Percentiles rank a stretch among this genome's conserved stretches.
These are phyloP conservation scores for Melinaea menophilus DNA, from an alignment of 2,888 invertebrate genomes.

Conservation along the genomic window DNA sequence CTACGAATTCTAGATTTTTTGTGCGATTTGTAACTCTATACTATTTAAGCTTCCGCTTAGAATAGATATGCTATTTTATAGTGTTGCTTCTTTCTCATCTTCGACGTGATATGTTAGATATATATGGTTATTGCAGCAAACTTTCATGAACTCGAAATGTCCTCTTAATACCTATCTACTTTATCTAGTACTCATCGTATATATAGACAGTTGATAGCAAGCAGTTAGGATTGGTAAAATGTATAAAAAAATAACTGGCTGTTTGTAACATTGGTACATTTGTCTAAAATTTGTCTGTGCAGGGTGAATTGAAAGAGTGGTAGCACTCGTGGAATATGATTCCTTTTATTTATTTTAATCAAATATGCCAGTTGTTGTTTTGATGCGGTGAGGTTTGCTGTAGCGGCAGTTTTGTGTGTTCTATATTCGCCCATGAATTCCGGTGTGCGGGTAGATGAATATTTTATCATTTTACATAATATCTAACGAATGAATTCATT, in stretches of 20 bases:
- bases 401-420: slow-evolving; percentile 60
- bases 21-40: slow-evolving; percentile 72
- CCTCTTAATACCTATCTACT: not conserved
- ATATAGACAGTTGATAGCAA: slow-evolving; percentile 21
- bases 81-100: slow-evolving; percentile 61
- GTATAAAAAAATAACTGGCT: slow-evolving; percentile 44
- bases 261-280: slow-evolving; percentile 29
- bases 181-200: slow-evolving; percentile 11
- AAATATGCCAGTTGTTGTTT: slow-evolving; percentile 67
- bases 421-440: slow-evolving; percentile 69
- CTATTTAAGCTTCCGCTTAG: slow-evolving; percentile 68
- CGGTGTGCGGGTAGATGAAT: slow-evolving; percentile 70
- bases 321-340: slow-evolving; percentile 46
- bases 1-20: slow-evolving; percentile 71
- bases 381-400: slow-evolving; percentile 62
- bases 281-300: slow-evolving; percentile 27
- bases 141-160: slow-evolving; percentile 37
- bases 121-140: slow-evolving; percentile 60
- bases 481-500: slow-evolving; percentile 71
- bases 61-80: slow-evolving; percentile 70
- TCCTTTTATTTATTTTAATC: slow-evolving; percentile 74
- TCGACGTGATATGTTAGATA: slow-evolving; percentile 63
- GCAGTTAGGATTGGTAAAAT: slow-evolving; percentile 37
- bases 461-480: slow-evolving; percentile 72
- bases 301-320: slow-evolving; percentile 25